These are phyloP conservation scores for Drosophila ercepeae DNA, from an alignment of 1,140 invertebrate genomes.

Conservation along the genomic window DNA sequence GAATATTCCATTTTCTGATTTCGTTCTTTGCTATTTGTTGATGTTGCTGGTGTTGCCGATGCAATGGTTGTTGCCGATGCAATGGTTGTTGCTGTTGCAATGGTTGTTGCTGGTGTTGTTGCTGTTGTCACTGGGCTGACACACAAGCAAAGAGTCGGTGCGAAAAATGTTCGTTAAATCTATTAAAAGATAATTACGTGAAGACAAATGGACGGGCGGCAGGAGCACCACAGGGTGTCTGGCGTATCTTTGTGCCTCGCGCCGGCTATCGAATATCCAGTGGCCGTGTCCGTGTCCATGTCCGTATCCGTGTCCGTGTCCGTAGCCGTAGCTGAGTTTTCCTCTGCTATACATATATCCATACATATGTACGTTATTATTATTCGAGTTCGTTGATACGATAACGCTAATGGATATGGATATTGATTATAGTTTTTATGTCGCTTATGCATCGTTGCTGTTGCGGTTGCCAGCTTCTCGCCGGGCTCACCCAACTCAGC, in stretches of 20 bases:
- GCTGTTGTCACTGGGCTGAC: slow-evolving; percentile 43
- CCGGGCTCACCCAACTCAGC: background rate
- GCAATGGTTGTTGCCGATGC: slow-evolving; percentile 23
- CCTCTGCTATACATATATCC: slow-evolving; percentile 36
- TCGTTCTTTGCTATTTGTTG: slow-evolving; percentile 44
- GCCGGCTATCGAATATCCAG: background rate
- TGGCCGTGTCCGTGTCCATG: slow-evolving; percentile 21
- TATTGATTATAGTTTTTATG: slow-evolving; percentile 83
- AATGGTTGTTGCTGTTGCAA: slow-evolving; percentile 2
- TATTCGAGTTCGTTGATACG: slow-evolving; percentile 77
- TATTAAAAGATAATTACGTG: slow-evolving; percentile 83
- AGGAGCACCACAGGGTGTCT: slow-evolving; percentile 4
- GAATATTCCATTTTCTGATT: slow-evolving; percentile 2
- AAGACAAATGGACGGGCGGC: slow-evolving; percentile 70
- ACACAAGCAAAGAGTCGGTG: slow-evolving; percentile 67
- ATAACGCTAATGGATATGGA: slow-evolving; percentile 82
- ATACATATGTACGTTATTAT: slow-evolving; percentile 63
- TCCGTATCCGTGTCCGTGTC: slow-evolving; percentile 6
- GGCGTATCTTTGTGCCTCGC: slow-evolving; percentile 1
- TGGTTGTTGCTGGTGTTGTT: slow-evolving; percentile 40
- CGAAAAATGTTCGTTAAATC: slow-evolving; percentile 81
- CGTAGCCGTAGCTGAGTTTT: slow-evolving; percentile 2
- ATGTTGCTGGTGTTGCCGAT: slow-evolving; percentile 31
- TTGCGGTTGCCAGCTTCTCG: slow-evolving; percentile 22
- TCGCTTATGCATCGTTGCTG: slow-evolving; percentile 43